phyloP scores from a whole-genome alignment of 30 jellyfish, hydroid and myxozoan species.

The Clytia hemisphaerica region DNA sequence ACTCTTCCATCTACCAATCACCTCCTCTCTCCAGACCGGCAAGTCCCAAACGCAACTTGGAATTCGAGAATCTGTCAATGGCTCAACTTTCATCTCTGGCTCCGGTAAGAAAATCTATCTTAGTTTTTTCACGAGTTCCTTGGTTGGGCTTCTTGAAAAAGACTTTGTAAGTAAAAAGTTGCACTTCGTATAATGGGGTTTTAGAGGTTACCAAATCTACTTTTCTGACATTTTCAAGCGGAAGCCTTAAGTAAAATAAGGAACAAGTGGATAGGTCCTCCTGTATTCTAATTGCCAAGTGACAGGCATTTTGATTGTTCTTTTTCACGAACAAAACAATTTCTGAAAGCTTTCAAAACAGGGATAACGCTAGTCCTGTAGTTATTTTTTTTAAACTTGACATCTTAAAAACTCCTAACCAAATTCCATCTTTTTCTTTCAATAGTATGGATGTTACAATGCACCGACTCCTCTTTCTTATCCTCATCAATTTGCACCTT shows the following conservation, averaged over 20 bases:
- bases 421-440: too few relatives aligned
- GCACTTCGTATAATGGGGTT: too few relatives aligned
- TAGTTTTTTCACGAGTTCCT: background rate
- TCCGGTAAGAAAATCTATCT: constrained; percentile 39
- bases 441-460: constrained; percentile 31
- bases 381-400: too few relatives aligned
- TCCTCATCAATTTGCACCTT: constrained; percentile 20
- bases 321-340: background rate
- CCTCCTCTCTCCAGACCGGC: constrained; percentile 79
- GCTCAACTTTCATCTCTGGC: constrained; percentile 33
- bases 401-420: too few relatives aligned
- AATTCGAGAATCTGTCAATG: constrained; percentile 29
- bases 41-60: constrained; percentile 63
- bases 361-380: too few relatives aligned
- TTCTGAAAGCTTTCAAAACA: too few relatives aligned
- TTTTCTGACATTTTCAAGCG: too few relatives aligned
- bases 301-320: background rate
- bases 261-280: too few relatives aligned
- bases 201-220: too few relatives aligned
- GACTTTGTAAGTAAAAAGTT: too few relatives aligned
- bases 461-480: constrained; percentile 18
- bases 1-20: constrained; percentile 44
- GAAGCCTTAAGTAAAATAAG: too few relatives aligned
- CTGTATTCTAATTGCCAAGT: too few relatives aligned
- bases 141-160: constrained; percentile 6